These are phyloP conservation scores for Otolemur garnettii DNA, from an alignment of 2,113 vertebrate species.

Conservation along the genomic window DNA sequence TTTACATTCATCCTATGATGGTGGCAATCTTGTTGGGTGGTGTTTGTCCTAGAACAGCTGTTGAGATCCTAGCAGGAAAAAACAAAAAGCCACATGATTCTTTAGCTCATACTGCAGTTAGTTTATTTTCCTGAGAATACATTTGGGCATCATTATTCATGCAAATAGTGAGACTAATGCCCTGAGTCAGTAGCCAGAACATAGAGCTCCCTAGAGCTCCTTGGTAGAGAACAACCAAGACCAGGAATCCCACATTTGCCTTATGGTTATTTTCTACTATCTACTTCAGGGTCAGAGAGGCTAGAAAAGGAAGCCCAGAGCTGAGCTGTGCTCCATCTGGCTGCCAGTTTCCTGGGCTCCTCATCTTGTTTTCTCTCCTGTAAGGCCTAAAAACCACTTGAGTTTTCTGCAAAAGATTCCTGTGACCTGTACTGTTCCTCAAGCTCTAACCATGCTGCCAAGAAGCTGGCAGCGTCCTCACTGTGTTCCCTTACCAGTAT, in stretches of 20 bases:
- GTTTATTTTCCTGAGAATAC: slow-evolving; percentile 29
- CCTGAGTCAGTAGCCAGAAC: slow-evolving; percentile 36
- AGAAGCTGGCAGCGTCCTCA: rapidly evolving
- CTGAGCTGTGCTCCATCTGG: not conserved
- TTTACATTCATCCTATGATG: not conserved
- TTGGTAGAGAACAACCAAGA: not conserved
- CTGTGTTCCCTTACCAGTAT: not conserved
- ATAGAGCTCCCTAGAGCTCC: not conserved
- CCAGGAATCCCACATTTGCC: not conserved
- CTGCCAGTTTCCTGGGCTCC: not conserved
- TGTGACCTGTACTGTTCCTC: not conserved
- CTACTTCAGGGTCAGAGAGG: not conserved
- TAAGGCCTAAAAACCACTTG: not conserved
- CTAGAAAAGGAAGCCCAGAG: not conserved
- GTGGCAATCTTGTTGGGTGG: not conserved
- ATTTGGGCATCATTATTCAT: not conserved
- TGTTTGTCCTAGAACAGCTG: not conserved
- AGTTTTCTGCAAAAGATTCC: not conserved
- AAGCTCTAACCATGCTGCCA: not conserved
- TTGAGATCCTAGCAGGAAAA: not conserved
- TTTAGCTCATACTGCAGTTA: slow-evolving; percentile 35
- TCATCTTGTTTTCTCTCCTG: not conserved
- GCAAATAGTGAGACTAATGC: slow-evolving; percentile 14
- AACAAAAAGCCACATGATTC: not conserved
- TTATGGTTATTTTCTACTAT: not conserved